These are phyloP conservation scores for Leptinotarsa undecemlineata DNA, from an alignment of 1,140 invertebrate species.

Conservation along the genomic window DNA sequence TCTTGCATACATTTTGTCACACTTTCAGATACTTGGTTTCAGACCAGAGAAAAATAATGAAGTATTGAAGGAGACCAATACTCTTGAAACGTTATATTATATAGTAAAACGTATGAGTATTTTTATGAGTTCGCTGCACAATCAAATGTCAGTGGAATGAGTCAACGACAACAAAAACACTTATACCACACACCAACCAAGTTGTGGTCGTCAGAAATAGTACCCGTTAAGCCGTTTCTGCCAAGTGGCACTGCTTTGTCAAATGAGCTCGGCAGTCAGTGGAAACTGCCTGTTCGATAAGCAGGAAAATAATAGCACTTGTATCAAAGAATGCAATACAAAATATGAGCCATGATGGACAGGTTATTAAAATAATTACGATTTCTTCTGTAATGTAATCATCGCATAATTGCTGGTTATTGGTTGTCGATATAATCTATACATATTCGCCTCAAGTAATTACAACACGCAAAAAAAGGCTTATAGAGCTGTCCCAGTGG, in stretches of 20 bases:
- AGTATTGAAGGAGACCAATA: too few relatives aligned
- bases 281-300: not conserved
- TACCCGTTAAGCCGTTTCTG: too few relatives aligned
- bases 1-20: too few relatives aligned
- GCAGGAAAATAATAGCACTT: conserved; percentile 13
- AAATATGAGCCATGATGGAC: conserved; percentile 12
- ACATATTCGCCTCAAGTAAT: conserved; percentile 23
- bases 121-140: too few relatives aligned
- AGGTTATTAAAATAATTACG: conserved; percentile 28
- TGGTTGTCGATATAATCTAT: conserved; percentile 27
- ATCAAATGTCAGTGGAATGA: too few relatives aligned
- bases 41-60: too few relatives aligned
- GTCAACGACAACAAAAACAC: too few relatives aligned
- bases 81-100: too few relatives aligned
- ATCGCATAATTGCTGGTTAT: conserved; percentile 25
- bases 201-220: too few relatives aligned
- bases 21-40: too few relatives aligned
- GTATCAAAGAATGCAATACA: conserved; percentile 10
- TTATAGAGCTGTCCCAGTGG: conserved; percentile 17
- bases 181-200: too few relatives aligned
- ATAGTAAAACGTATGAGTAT: too few relatives aligned
- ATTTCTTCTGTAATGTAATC: conserved; percentile 25
- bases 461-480: conserved; percentile 10
- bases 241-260: not conserved
- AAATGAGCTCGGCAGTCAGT: not conserved